Conservation (phyloP, 2,797 vertebrate genomes). For the Limosa lapponica region DNA sequence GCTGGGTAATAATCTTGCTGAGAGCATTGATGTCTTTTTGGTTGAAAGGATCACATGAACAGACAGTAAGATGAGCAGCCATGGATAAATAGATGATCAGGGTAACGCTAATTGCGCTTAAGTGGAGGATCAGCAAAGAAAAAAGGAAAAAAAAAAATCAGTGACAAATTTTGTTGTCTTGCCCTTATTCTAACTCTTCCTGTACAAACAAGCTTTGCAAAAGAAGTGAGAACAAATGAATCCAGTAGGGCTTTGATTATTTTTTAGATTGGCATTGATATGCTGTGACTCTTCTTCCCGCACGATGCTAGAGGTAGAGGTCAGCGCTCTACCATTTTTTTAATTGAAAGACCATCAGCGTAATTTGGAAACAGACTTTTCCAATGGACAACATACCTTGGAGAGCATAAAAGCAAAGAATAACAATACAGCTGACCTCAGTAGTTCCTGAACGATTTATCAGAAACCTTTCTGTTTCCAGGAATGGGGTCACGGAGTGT, state of each 20-base stretch:
- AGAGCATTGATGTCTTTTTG: background rate
- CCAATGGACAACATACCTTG: slow-evolving; percentile 43
- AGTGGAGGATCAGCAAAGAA: background rate
- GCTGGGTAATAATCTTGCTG: background rate
- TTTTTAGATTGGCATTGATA: background rate
- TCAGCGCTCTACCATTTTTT: background rate
- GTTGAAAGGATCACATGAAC: background rate
- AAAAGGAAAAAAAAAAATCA: background rate
- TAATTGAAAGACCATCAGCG: background rate
- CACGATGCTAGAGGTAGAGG: background rate
- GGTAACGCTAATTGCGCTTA: background rate
- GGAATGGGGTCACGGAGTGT: slow-evolving; percentile 37
- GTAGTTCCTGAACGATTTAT: slow-evolving; percentile 40
- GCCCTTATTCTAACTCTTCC: background rate
- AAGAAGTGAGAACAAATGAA: background rate
- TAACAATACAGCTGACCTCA: slow-evolving; percentile 39
- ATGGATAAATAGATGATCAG: background rate
- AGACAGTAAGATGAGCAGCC: background rate
- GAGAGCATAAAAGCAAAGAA: slow-evolving; percentile 58
- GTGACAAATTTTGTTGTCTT: background rate
- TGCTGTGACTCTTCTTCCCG: background rate
- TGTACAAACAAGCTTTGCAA: background rate
- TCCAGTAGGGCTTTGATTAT: background rate
- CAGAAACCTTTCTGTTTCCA: slow-evolving; percentile 33
- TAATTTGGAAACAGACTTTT: slow-evolving; percentile 51